Evolutionary conservation across 2,888 invertebrate species (phyloP), one percentile per base, ranked within the genome.

Genomic region (Diogma glabrata): DNA sequence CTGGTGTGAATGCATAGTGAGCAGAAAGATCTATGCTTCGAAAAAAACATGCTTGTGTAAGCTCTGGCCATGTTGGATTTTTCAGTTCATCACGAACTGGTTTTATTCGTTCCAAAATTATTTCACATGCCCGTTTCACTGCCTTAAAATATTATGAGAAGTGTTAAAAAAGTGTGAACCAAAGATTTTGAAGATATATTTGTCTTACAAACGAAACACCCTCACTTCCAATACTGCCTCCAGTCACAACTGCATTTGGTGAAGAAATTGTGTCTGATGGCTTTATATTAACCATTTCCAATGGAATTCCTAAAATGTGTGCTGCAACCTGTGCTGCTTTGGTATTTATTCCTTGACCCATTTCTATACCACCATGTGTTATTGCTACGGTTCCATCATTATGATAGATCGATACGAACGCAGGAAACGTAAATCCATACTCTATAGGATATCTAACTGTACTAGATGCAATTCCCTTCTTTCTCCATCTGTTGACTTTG

Each of bases 261-360:
- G 81, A 73, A 3, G 75, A 72, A 43, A 84, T 67, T 53, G 71
- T 81, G 57, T 80, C 77, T n/a, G 77, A 77, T 0, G 81, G 77
- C 58, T 81, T 81, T 0, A 89, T 76, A 1, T 70, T 70, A 6
- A 91, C 70, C 67, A 76, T 74, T 1, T 79, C 76, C 48, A 89
- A 55, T 2, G 82, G 76, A 56, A 89, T 78, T 1, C 81, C 82
- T n/a, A 91, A 67, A 4, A 72, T 73, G 55, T 83, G 76, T 0
- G 86, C 87, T 52, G 79, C 83, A 0, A 87, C 82, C 74, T 87
- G 87, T 9, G 81, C 79, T 2, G 74, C 77, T 72, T 84, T 85
- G 0, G 84, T 85, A 54, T 78, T 80, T 45, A 87, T 75, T 9
- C 90, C 90, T 71, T 91, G 91, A 0, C 91, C 91, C 61, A 82